Evolutionary conservation across 2,113 vertebrate species (phyloP), one percentile per base, ranked within the genome.

Genomic region (Clupea harengus): DNA sequence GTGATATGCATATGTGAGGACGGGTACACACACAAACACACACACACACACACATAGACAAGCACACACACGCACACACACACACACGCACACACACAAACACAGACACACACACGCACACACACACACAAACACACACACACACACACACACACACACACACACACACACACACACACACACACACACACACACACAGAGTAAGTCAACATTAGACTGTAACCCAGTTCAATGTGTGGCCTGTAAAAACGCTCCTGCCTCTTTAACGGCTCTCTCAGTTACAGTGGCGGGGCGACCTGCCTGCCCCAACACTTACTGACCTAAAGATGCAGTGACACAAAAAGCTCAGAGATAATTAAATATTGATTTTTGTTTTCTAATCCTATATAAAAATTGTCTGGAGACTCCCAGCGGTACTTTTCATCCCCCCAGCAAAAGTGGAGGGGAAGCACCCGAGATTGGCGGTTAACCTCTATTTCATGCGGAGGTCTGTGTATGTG

Each of bases 361-460:
- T 99, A 99, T 99, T 99, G 98, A 99, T 99, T 99, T 99, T 97
- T 98, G 97, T 98, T 98, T 98, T 98, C 97, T 97, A 97, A 97
- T 99, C 97, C 97, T 96, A 97, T 97, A 99, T 99, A 98, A 98
- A 98, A 99, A 99, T 99, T 99, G 98, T 97, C 96, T 81, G 85
- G 86, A 87, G 86, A 87, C 86, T 87, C 86, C 86, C 86, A 87
- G 52, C 82, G 86, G 86, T 87, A 87, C 86, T 87, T 85, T 85
- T 83, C 83, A 82, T 82, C 64, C 86, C 84, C 45, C 25, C 39
- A 44, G 28, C 82, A 88, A 90, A 91, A 90, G 87, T 91, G 91
- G 92, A 92, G 91, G 85, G 86, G 90, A 91, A 81, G 96, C 96
- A 94, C 93, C 86, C 84, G 85, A 93, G 92, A 95, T 95, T 94